A percentile compares a stretch with the other conserved stretches of the same genome.
phyloP scores from a whole-genome alignment of 2,113 vertebrate genomes.

The Amphiprion percula region DNA sequence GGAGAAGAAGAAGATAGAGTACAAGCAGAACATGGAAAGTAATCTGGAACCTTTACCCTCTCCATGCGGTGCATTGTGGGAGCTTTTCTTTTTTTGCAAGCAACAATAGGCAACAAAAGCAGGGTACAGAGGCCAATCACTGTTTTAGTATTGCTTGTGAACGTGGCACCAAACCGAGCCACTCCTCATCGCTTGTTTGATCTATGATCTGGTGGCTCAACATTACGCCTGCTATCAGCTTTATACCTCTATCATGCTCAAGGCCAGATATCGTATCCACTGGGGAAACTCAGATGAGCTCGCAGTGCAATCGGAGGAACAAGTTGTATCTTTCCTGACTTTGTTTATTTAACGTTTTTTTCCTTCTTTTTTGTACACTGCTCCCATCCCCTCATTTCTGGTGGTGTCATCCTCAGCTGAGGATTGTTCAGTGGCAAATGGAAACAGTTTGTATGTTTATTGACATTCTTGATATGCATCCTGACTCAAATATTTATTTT shows the following conservation, averaged over 20 bases:
- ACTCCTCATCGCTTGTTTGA: conserved; percentile 30
- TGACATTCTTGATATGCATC: conserved; percentile 24
- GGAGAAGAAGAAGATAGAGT: background rate
- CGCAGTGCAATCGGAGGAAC: conserved; percentile 56
- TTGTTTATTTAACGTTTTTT: conserved; percentile 69
- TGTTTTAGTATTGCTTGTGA: conserved; percentile 13
- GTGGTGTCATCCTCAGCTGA: conserved; percentile 12
- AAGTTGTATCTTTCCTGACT: conserved; percentile 79
- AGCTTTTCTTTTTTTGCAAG: conserved; percentile 1
- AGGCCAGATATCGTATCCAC: conserved; percentile 57
- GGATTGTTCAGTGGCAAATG: conserved; percentile 13
- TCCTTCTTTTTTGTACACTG: conserved; percentile 29
- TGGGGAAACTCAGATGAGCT: conserved; percentile 51
- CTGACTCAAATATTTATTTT: conserved; percentile 47
- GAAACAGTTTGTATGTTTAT: conserved; percentile 12
- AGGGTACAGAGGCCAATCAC: conserved; percentile 15
- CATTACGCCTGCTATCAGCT: conserved; percentile 28
- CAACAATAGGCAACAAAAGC: conserved; percentile 43
- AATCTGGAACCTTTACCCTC: background rate
- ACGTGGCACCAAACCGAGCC: conserved; percentile 4
- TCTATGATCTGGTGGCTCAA: conserved; percentile 3
- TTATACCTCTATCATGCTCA: conserved; percentile 13
- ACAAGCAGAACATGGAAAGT: background rate
- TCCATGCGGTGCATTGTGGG: background rate
- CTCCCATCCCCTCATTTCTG: conserved; percentile 36